phyloP scores from a whole-genome alignment of 1,140 invertebrate species.

The Archivesica marissinica region DNA sequence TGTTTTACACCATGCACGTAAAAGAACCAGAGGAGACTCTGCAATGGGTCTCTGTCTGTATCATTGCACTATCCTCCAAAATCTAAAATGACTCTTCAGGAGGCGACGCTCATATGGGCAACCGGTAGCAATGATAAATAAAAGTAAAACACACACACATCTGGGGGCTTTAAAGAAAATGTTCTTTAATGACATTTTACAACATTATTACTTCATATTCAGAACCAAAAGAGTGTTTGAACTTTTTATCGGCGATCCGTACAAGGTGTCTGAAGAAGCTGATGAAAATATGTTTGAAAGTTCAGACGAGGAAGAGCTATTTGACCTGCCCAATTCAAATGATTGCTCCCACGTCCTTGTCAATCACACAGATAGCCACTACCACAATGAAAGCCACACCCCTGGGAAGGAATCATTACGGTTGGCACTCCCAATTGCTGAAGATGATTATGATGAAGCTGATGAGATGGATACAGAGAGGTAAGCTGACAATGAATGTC shows the following conservation, averaged over 20 bases:
- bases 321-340: neutral
- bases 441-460: constrained; percentile 67
- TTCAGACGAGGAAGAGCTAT: constrained; percentile 16
- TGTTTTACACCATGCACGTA: no score
- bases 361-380: neutral
- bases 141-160: no score
- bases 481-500: no score
- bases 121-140: no score
- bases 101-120: no score
- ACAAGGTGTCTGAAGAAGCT: neutral
- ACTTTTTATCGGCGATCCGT: constrained; percentile 41
- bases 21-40: no score
- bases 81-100: no score
- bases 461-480: constrained; percentile 70
- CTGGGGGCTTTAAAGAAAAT: no score
- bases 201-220: constrained; percentile 4
- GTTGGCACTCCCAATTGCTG: constrained; percentile 63
- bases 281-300: constrained; percentile 21
- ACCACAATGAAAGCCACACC: constrained; percentile 19
- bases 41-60: no score
- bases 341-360: neutral
- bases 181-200: no score
- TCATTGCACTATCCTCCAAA: no score
- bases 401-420: constrained; percentile 29
- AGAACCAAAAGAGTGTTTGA: constrained; percentile 58